Percentiles rank a stretch among this genome's conserved stretches.
These are phyloP conservation scores for Poecilia picta DNA, from an alignment of 2,797 vertebrate species.

Conservation along the genomic window DNA sequence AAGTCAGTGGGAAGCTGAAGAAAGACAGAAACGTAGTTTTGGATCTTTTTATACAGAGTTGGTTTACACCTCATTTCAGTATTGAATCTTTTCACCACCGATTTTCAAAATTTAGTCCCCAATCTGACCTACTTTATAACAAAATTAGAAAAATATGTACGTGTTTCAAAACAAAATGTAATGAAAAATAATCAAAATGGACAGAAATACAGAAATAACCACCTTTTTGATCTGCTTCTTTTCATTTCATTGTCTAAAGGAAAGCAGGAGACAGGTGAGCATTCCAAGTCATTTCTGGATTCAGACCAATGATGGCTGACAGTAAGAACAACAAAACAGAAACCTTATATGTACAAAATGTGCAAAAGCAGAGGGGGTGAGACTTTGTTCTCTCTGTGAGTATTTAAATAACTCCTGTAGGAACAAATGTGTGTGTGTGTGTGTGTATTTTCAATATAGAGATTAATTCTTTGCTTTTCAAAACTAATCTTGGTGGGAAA, in stretches of 20 bases:
- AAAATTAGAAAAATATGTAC: background rate
- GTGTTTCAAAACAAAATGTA: background rate
- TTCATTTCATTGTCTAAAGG: background rate
- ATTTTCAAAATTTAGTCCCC: background rate
- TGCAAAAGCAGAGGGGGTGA: background rate
- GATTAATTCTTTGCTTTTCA: conserved; percentile 36
- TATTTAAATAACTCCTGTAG: background rate
- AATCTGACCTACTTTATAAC: background rate
- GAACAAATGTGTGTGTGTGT: conserved; percentile 20
- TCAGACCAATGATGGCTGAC: background rate
- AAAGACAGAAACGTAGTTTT: conserved; percentile 8
- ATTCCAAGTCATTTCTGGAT: background rate
- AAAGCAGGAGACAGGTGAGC: background rate
- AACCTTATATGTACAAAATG: background rate
- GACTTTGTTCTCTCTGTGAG: background rate
- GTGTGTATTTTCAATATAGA: conserved; percentile 20
- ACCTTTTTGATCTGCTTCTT: background rate
- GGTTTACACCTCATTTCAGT: background rate
- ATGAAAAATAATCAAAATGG: background rate
- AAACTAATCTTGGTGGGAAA: conserved; percentile 53
- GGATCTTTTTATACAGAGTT: conserved; percentile 7
- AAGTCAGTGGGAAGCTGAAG: conserved; percentile 36
- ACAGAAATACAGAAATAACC: background rate
- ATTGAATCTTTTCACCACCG: background rate
- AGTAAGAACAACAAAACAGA: background rate